Base-by-base conservation (phyloP, 53 echinoderm and acorn worm species). In the Zoroaster sp. region DNA sequence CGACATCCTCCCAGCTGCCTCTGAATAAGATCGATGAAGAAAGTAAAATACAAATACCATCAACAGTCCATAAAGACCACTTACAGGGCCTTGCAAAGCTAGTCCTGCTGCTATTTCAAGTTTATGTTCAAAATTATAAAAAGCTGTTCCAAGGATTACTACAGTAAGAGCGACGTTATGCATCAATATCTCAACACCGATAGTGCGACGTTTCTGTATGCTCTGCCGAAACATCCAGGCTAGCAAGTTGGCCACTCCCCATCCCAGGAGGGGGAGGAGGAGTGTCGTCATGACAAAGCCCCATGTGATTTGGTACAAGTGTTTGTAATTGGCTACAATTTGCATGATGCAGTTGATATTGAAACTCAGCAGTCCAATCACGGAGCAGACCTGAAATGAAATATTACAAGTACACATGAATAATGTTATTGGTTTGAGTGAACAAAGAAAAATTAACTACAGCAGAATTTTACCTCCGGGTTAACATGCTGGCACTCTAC, bases 331-430 rank as follows among this genome's bases (percentile, higher is more conserved):
- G 32, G 81, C 81, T 10, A 83, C 49, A 6, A 83, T 12, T 28
- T 70, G 46, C 35, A 83, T 45, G 10, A 70, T 31, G 70, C 83
- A 69, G 18, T 83, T 43, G n/a, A 15, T 23, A 35, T 45, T 70
- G 49, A 70, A 83, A 35, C 83, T 83, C 49, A 83, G 32, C 44
- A 83, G n/a, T 46, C 83, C 83, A n/a, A 83, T 21, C 38, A 51
- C 71, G 1, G 49, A 46, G 20, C 69, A 44, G 47, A 83, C 46
- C 83, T 83, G 45, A 42, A 70, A 79, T 14, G 35, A 17, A 0
- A 35, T 55, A 6, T 21, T 23, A 9, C n/a, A 23, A 55, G 55
- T 23, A 21, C 55, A 55, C 23, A 21, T 55, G 55, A 55, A 55
- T 55, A 55, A 21, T 55, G 23, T 23, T 55, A n/a, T n/a, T n/a